phyloP scores from a whole-genome alignment of 2,113 vertebrate species.

The Bos indicus region DNA sequence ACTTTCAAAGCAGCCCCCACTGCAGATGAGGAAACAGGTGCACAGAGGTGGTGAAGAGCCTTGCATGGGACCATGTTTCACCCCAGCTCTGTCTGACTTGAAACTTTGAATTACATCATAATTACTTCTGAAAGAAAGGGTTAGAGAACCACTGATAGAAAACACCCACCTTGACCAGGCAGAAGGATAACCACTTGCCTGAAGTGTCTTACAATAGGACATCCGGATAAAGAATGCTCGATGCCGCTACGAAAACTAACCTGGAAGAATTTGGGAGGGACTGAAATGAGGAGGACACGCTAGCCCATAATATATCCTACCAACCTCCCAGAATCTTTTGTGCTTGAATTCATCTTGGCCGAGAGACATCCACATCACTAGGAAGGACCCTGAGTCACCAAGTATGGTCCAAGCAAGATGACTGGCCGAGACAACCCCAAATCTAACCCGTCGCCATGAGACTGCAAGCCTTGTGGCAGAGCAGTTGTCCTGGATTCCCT shows the following conservation, averaged over 20 bases:
- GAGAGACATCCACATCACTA: background rate
- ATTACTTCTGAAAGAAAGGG: background rate
- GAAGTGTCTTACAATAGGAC: background rate
- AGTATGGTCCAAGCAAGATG: background rate
- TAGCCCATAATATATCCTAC: background rate
- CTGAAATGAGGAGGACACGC: background rate
- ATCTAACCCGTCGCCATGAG: background rate
- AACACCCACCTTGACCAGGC: background rate
- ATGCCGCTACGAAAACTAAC: background rate
- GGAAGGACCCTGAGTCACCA: background rate
- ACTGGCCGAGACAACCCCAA: background rate
- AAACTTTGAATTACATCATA: background rate
- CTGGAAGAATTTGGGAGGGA: background rate
- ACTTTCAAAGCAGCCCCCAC: background rate
- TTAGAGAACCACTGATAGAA: background rate
- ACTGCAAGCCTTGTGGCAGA: background rate
- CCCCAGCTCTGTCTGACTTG: background rate
- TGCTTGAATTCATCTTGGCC: background rate
- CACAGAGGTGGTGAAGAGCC: background rate
- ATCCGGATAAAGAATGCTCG: rapidly evolving
- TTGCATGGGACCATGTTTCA: background rate
- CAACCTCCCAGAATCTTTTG: background rate
- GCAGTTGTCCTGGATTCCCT: background rate
- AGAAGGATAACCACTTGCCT: background rate
- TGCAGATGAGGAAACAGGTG: background rate